Percentiles rank a stretch among this genome's conserved stretches.
Conservation (phyloP, 2,113 vertebrate species). For the Gopherus evgoodei region DNA sequence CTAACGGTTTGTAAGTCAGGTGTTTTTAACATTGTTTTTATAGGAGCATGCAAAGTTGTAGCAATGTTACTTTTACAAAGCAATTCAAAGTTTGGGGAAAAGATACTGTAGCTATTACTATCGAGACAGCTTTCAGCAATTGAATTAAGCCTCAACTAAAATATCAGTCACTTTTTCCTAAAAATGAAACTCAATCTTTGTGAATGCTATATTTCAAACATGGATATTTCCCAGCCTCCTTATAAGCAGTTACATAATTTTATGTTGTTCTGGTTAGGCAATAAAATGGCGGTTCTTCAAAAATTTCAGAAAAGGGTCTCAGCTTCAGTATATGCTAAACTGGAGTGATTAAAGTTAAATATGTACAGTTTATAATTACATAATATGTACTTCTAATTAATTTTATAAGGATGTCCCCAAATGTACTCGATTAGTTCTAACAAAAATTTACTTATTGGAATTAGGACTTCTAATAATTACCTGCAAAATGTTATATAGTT, state of each 20-base stretch:
- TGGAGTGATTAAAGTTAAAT: background rate
- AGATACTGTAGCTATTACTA: background rate
- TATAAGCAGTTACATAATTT: background rate
- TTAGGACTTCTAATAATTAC: background rate
- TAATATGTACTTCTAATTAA: background rate
- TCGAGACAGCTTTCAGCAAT: background rate
- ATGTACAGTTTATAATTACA: background rate
- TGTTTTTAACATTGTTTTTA: background rate
- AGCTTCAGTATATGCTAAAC: background rate
- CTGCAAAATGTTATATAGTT: background rate
- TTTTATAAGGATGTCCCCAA: background rate
- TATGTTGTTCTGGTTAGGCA: background rate
- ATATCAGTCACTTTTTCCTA: background rate
- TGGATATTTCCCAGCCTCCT: background rate
- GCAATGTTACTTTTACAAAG: conserved; percentile 2
- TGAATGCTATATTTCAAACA: conserved; percentile 19
- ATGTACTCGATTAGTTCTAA: background rate
- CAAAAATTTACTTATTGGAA: background rate
- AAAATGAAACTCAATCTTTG: background rate
- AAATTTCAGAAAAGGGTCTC: conserved; percentile 11
- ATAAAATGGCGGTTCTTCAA: conserved; percentile 20
- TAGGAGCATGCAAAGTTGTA: background rate
- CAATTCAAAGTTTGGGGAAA: background rate
- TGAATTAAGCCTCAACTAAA: background rate
- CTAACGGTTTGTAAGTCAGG: background rate